Evolutionary conservation across 2,888 invertebrate species (phyloP), one percentile per base, ranked within the genome.

Genomic region (Meganola albula): DNA sequence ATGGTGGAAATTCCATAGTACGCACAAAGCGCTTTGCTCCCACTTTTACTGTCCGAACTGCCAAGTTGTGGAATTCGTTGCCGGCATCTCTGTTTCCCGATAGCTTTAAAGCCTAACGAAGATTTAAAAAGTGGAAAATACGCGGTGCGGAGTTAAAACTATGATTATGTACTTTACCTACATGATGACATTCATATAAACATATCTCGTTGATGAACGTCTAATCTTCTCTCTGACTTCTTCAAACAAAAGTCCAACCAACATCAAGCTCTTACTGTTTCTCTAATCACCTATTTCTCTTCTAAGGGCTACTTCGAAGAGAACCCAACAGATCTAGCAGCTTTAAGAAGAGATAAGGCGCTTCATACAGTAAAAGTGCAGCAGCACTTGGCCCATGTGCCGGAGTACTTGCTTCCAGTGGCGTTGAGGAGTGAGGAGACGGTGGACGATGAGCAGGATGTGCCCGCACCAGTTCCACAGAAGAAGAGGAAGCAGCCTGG

Each of bases 371-470:
- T 97, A 1, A 90, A 91, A 65, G 79, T 93, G 5, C 95, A 96
- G 64, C 88, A 91, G 1, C 97, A 98, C 74, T 76, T 99, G 41
- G 89, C 94, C 12, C 92, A 98, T 69, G 94, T 99, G 0, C 98
- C 99, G 0, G 97, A 97, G 31, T 99, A 99, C 67, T 91, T 96
- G 48, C 87, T 97, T 1, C 96, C 96, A 0, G 88, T 90, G 1
- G 91, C 94, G 0, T 72, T 96, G 27, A 91, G 93, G 63, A 88
- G 87, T 40, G 78, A 93, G 10, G 87, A 90, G 3, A 85, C 47
- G 4, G 52, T 87, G 1, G 87, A 88, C 12, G 69, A 65, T 2
- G 75, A 71, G 0, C 43, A 44, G 0, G 56, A 44, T 2, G 44
- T 49, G 4, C 38, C 49, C 0, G 49, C 54, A 2, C 53, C 58